Conservation (phyloP, 1,140 invertebrate genomes). For the Anastrepha obliqua region DNA sequence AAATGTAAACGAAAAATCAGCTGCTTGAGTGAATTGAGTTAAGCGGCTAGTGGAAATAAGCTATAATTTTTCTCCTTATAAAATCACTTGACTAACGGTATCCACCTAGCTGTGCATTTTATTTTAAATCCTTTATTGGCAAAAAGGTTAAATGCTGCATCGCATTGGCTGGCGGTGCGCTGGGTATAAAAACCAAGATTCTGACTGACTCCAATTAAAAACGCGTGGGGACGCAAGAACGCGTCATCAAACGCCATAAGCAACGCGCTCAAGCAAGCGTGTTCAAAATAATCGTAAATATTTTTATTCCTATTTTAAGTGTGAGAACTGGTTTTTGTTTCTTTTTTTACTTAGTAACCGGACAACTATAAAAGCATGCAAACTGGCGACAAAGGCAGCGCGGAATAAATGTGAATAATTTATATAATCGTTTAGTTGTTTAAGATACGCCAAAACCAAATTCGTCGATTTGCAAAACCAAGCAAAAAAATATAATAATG, state of each 20-base stretch:
- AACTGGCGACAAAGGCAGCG: background rate
- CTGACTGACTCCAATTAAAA: background rate
- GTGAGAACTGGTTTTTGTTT: conserved; percentile 1
- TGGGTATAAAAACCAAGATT: no score
- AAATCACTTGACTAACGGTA: no score
- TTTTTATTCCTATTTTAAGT: background rate
- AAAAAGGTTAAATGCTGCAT: no score
- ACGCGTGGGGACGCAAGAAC: background rate
- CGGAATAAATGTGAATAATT: background rate
- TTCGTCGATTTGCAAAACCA: background rate
- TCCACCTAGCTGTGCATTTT: no score
- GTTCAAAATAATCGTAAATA: no score
- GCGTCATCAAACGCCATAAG: background rate
- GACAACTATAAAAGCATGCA: background rate
- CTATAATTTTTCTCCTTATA: no score
- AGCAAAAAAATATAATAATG: background rate
- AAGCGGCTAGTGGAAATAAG: no score
- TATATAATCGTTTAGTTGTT: background rate
- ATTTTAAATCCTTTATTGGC: no score
- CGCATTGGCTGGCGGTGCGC: no score
- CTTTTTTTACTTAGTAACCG: background rate
- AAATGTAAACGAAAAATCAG: no score
- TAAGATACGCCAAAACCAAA: background rate
- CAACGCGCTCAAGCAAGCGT: background rate
- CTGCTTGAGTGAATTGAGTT: no score